Base-by-base conservation (phyloP, 1,140 invertebrate genomes). In the Pseudomyrmex flavicornis region DNA sequence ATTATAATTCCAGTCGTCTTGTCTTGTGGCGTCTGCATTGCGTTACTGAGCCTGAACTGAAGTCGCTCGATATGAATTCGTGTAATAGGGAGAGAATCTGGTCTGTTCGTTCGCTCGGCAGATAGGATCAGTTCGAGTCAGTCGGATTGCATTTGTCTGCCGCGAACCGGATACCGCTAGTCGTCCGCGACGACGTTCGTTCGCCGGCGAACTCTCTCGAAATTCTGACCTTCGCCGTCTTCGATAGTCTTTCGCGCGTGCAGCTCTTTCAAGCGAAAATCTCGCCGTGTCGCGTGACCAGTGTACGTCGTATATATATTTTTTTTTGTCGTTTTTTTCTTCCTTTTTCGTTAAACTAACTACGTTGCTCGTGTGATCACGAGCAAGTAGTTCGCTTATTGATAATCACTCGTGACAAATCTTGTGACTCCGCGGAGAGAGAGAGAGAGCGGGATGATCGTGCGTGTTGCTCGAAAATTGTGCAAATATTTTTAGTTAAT, bases 91-190 rank as follows among this genome's bases (percentile, higher is more conserved):
- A 69, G 63, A 2, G 59, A 46, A 52, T 76, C 70, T 62, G 66
- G 44, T 22, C 22, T 66, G 50, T n/a, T 63, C 75, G 17, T 22
- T 54, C 76, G 50, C n/a, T 63, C 75, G 17, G 63, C 75, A 75
- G 89, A 84, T 85, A 80, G 75, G 66, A 89, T 90, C 77, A 86
- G 85, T 86, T 80, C 44, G 17, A 89, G 65, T 86, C 74, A 70
- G 87, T 84, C 44, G 68, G 69, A 72, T 62, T 66, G 68, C 61
- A 58, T 62, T 62, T 66, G 80, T 80, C 85, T 79, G 85, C 80
- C 12, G 48, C 52, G 56, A 90, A 89, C 89, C 79, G 87, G 89
- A 90, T 90, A 87, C 63, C 75, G 83, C 87, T 85, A 82, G 89
- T 89, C 65, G 59, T 22, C 52, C n/a, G 26, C 44, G 10, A 26